Percentiles rank a stretch among this genome's conserved stretches.
phyloP scores from a whole-genome alignment of 2,797 vertebrate genomes.

The Peromyscus melanophrys region DNA sequence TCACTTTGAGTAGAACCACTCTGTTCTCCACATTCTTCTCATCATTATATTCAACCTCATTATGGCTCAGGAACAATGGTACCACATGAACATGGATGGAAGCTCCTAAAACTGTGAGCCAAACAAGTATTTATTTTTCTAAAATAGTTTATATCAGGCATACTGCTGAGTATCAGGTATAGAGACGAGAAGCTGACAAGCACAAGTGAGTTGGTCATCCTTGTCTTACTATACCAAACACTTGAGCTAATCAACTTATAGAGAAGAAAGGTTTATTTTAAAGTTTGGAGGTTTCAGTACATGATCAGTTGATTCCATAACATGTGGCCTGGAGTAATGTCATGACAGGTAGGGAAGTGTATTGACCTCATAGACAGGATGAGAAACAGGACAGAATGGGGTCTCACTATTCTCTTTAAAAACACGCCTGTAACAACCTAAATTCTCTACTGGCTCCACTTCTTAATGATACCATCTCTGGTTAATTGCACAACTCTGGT shows the following conservation, averaged over 20 bases:
- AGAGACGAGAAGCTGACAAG: neutral
- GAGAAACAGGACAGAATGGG: neutral
- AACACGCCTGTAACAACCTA: neutral
- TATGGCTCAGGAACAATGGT: neutral
- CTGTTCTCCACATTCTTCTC: neutral
- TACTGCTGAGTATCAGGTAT: neutral
- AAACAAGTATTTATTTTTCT: neutral
- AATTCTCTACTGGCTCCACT: neutral
- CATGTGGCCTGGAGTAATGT: neutral
- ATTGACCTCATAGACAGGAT: neutral
- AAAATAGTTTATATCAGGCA: neutral
- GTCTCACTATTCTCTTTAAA: no score
- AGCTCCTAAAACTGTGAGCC: neutral
- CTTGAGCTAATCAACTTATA: neutral
- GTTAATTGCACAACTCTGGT: neutral
- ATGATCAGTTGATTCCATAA: neutral
- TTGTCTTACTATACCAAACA: neutral
- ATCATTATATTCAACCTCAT: neutral
- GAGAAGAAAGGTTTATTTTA: neutral
- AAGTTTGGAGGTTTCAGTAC: neutral
- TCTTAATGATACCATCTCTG: neutral
- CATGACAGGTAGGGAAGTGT: neutral
- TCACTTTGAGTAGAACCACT: neutral
- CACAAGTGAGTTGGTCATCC: neutral
- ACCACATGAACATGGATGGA: neutral